phyloP scores from a whole-genome alignment of 1,140 invertebrate species.

The Lucilia sericata region DNA sequence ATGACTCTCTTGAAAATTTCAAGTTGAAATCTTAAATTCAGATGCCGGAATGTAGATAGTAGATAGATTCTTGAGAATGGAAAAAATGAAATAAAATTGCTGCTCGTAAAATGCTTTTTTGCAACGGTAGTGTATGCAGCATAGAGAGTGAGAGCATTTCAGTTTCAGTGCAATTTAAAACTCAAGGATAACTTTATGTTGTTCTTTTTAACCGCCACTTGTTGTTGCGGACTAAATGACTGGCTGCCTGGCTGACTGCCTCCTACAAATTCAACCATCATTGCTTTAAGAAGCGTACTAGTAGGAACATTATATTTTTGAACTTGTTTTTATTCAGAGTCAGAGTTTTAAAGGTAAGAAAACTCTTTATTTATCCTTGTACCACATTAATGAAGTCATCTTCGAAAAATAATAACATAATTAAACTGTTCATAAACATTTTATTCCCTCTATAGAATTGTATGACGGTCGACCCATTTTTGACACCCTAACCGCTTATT shows the following conservation, averaged over 20 bases:
- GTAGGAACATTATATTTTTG: no score
- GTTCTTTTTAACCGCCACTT: conserved; percentile 13
- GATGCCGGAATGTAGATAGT: not conserved
- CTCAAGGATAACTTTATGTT: not conserved
- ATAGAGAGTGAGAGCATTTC: not conserved
- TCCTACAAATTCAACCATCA: not conserved
- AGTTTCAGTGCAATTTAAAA: not conserved
- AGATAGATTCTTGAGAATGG: no score
- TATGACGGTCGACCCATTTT: no score
- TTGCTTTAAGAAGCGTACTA: not conserved
- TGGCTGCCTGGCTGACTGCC: not conserved
- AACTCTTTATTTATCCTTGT: no score
- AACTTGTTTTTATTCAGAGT: no score
- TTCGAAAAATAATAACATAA: no score
- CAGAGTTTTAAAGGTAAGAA: no score
- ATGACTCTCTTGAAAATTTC: not conserved
- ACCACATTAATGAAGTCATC: no score
- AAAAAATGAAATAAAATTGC: not conserved
- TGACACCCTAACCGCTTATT: no score
- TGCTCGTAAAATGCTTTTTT: not conserved
- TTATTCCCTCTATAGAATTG: no score
- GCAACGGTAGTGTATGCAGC: not conserved
- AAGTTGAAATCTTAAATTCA: not conserved
- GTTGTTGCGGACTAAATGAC: not conserved
- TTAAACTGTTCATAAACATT: no score